Conservation (phyloP, 2,888 invertebrate species). For the Drosophila gaucha region DNA sequence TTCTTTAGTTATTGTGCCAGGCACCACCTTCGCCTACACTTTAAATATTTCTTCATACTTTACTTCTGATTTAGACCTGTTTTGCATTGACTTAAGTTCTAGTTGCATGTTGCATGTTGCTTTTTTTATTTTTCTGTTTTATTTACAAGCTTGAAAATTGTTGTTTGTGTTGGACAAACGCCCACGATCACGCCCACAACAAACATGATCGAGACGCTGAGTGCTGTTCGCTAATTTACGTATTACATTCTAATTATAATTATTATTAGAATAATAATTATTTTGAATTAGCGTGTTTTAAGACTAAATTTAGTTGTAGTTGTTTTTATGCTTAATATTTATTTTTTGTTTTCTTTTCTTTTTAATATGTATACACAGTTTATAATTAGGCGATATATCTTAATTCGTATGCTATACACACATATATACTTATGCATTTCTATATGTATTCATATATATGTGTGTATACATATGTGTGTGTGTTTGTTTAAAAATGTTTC, state of each 20-base stretch:
- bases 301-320: conserved; percentile 44
- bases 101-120: conserved; percentile 39
- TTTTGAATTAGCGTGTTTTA: conserved; percentile 27
- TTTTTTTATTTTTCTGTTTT: conserved; percentile 15
- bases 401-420: conserved; percentile 8
- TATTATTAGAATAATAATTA: conserved; percentile 20
- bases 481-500: conserved; percentile 38
- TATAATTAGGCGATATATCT: conserved; percentile 44
- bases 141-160: conserved; percentile 48
- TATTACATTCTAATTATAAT: conserved; percentile 40
- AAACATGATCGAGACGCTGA: conserved; percentile 27
- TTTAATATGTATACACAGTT: conserved; percentile 57
- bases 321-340: conserved; percentile 29
- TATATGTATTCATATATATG: conserved; percentile 6
- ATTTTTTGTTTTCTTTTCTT: conserved; percentile 13
- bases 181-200: conserved; percentile 35
- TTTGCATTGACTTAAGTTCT: conserved; percentile 51
- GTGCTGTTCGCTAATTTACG: conserved; percentile 51
- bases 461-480: conserved; percentile 2
- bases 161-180: conserved; percentile 33
- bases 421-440: conserved; percentile 14
- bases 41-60: conserved; percentile 27
- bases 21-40: conserved; percentile 62
- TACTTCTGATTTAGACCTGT: conserved; percentile 57
- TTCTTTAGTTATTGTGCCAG: conserved; percentile 67